Base-by-base conservation (phyloP, 2,888 invertebrate genomes). In the Ctena decussata region DNA sequence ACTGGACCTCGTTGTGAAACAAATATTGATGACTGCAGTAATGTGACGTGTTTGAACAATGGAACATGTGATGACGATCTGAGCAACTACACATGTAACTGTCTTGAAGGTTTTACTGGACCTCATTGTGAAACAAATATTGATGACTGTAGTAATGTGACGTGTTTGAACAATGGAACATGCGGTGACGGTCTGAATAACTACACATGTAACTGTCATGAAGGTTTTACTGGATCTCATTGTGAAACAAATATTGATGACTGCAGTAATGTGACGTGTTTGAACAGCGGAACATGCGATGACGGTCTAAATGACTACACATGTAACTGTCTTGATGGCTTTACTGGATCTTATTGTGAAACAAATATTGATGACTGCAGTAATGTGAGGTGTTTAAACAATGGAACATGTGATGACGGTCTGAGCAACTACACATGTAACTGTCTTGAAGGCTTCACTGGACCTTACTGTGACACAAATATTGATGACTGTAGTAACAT, bases 401-500 rank as follows among this genome's bases (percentile, higher is more conserved):
- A 57, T 57, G 57, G 57, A 5, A 57, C 57, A 12, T 57, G 57
- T 57, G 2, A 27, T 3, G 57, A 57, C 15, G 27, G 57, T 27
- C 11, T 57, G 1, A 57, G 27, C 27, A 57, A n/a, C 12, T 57
- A 57, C 27, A 24, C 2, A 27, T 57, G 57, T 57, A 27, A 57
- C 57, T 57, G 57, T 57, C 8, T 12, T 57, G n/a, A 71, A 21
- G 86, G 82, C 3, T 89, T 78, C 41, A 79, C 80, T 24, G 89
- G 89, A 15, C 39, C 39, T 11, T 37, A 57, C 21, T 89, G 86
- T 60, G 79, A 86, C 8, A 32, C 69, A 24, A 46, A 82, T 77
- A 77, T 84, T 30, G 74, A 87, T 81, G 73, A 81, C 18, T 91
- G 89, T 77, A 32, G 53, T 21, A 79, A 80, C 74, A 65, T 82